Conservation (phyloP, 53 echinoderm and acorn worm genomes). For the Patiria pectinifera region DNA sequence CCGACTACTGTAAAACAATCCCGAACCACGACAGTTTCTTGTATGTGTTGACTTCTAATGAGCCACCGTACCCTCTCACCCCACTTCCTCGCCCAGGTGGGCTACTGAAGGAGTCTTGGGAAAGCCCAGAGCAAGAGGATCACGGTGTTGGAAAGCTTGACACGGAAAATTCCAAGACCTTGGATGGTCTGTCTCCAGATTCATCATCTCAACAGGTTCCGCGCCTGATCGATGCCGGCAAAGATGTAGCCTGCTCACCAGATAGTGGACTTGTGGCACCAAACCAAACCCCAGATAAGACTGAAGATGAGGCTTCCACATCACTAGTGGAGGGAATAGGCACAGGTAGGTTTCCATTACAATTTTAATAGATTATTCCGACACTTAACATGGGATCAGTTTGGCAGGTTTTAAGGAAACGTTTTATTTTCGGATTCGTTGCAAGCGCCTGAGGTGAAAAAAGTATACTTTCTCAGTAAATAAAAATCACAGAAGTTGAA, state of each 20-base stretch:
- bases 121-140: neutral
- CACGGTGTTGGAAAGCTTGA: neutral
- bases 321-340: constrained; percentile 5
- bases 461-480: too few species aligned
- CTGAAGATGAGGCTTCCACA: neutral
- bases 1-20: constrained; percentile 9
- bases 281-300: neutral
- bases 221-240: neutral
- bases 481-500: too few species aligned
- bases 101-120: neutral
- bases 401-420: too few species aligned
- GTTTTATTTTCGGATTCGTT: too few species aligned
- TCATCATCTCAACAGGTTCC: neutral
- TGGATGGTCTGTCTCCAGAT: neutral
- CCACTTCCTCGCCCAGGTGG: constrained; percentile 7
- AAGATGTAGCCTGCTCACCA: neutral
- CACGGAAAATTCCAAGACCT: neutral
- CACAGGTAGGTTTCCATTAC: too few species aligned
- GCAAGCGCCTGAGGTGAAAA: too few species aligned
- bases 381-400: too few species aligned
- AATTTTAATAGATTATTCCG: too few species aligned
- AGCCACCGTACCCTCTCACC: neutral
- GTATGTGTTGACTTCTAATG: neutral
- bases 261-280: too few species aligned
- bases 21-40: constrained; percentile 7